Conservation (phyloP, 2,797 vertebrate genomes). For the Pagetopsis macropterus region DNA sequence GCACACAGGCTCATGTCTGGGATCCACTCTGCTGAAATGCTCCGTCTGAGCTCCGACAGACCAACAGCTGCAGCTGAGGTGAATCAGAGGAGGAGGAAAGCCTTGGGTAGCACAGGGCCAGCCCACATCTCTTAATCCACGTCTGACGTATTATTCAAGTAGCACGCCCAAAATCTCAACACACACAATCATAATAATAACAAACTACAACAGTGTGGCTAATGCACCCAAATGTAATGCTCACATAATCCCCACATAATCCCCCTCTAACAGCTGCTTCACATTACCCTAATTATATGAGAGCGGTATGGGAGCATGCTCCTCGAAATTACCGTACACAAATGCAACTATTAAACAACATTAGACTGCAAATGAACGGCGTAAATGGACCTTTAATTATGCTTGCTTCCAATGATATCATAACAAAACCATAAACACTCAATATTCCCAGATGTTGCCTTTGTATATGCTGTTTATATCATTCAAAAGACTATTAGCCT, state of each 20-base stretch:
- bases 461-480: no score
- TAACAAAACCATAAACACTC: neutral
- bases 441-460: neutral
- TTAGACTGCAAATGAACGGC: neutral
- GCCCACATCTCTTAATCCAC: slow-evolving; percentile 75
- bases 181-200: neutral
- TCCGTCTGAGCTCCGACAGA: slow-evolving; percentile 46
- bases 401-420: neutral
- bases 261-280: no score
- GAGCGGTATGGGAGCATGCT: neutral
- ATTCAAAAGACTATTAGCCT: neutral
- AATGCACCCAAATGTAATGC: neutral
- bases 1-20: slow-evolving; percentile 13
- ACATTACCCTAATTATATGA: neutral
- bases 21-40: slow-evolving; percentile 16
- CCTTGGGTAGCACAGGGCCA: slow-evolving; percentile 60
- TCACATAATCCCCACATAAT: neutral
- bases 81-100: slow-evolving; percentile 64
- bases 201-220: neutral
- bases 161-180: slow-evolving; percentile 57
- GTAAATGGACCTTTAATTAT: neutral
- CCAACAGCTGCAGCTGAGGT: slow-evolving; percentile 59
- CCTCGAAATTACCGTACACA: neutral
- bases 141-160: slow-evolving; percentile 62
- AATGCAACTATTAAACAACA: neutral